phyloP scores from a whole-genome alignment of 2,888 invertebrate species.

The Chorisops tibialis region DNA sequence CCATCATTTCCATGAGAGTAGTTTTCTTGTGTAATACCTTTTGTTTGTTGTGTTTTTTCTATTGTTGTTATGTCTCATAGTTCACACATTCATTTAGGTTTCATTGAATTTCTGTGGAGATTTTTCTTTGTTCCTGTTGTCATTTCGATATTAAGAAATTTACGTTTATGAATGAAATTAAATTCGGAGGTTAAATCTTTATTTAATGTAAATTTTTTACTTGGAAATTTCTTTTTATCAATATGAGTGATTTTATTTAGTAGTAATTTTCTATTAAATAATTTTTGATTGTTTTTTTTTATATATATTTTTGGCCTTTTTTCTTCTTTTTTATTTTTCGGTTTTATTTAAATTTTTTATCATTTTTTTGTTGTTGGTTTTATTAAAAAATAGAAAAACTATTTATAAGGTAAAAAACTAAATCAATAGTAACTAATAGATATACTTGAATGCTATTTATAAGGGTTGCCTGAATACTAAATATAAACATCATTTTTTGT shows the following conservation, averaged over 20 bases:
- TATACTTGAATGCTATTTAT: neutral
- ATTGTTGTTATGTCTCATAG: neutral
- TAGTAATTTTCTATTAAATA: conserved; percentile 14
- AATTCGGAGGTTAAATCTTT: conserved; percentile 32
- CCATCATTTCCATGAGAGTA: conserved; percentile 53
- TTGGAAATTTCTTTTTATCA: too few relatives aligned
- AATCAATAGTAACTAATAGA: too few relatives aligned
- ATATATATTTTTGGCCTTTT: conserved; percentile 22
- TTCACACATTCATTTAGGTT: conserved; percentile 2
- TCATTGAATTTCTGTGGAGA: neutral
- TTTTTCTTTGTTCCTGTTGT: neutral
- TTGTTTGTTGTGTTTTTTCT: conserved; percentile 17
- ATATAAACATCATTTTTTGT: neutral
- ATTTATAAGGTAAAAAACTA: too few relatives aligned
- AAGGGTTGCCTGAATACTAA: conserved; percentile 12
- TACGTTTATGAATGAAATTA: neutral
- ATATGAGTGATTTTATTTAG: neutral
- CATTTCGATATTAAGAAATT: conserved; percentile 5
- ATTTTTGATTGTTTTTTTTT: conserved; percentile 6
- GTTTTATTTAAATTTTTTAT: conserved; percentile 3
- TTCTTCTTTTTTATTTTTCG: neutral
- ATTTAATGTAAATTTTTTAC: conserved; percentile 31
- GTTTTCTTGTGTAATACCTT: conserved; percentile 24
- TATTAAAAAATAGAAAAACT: too few relatives aligned
- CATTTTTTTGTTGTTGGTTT: conserved; percentile 3